Conservation (phyloP, 2,797 vertebrate species). For the Hozukius guyotensis region DNA sequence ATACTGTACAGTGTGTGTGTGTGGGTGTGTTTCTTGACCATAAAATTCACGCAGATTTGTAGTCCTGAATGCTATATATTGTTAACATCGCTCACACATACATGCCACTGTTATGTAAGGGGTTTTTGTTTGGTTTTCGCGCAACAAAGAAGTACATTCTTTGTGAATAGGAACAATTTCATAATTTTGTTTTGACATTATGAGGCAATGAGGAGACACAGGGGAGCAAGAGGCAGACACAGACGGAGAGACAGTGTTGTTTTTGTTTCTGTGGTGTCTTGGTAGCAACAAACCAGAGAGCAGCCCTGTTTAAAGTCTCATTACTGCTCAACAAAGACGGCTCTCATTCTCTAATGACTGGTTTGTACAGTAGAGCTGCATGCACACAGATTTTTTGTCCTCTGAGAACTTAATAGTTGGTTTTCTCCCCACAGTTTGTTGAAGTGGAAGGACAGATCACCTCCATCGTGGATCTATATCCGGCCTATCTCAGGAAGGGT, state of each 20-base stretch:
- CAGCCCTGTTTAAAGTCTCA: constrained; percentile 65
- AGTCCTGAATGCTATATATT: constrained; percentile 55
- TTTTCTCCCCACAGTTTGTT: constrained; percentile 89
- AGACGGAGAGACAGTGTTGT: constrained; percentile 51
- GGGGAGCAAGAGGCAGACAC: constrained; percentile 6
- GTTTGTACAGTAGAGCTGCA: constrained; percentile 44
- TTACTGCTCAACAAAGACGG: constrained; percentile 69
- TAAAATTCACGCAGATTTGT: constrained; percentile 52
- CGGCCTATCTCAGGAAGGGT: constrained; percentile 97
- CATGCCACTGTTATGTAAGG: constrained; percentile 51
- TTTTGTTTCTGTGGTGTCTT: constrained; percentile 59
- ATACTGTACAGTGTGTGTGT: not conserved
- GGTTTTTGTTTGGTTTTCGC: constrained; percentile 35
- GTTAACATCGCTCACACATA: constrained; percentile 50
- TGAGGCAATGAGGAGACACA: constrained; percentile 27
- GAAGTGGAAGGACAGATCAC: constrained; percentile 99
- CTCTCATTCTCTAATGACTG: constrained; percentile 65
- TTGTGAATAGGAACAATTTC: constrained; percentile 13
- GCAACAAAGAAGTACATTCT: constrained; percentile 36
- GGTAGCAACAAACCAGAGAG: constrained; percentile 52
- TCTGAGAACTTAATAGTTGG: constrained; percentile 47
- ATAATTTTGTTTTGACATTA: constrained; percentile 45
- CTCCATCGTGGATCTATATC: constrained; percentile 98
- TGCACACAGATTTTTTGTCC: constrained; percentile 20
- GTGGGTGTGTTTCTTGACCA: constrained; percentile 12